These are phyloP conservation scores for Trypoxylus dichotomus DNA, from an alignment of 1,140 invertebrate species.

Conservation along the genomic window DNA sequence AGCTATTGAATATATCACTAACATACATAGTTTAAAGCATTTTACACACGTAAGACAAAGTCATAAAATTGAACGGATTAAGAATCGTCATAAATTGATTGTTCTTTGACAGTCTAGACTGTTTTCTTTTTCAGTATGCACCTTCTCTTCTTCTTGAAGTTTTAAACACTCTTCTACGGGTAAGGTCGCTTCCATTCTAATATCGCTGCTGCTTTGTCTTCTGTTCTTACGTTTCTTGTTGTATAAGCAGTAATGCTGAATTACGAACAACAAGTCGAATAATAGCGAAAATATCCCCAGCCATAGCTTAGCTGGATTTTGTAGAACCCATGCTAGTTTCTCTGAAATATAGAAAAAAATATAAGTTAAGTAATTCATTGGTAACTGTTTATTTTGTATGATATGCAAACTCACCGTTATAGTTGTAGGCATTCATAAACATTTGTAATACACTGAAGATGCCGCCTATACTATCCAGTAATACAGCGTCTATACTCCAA, in stretches of 20 bases:
- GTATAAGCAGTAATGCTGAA: slow-evolving; percentile 27
- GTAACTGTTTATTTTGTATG: no score
- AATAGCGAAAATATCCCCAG: slow-evolving; percentile 14
- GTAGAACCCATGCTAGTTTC: background rate
- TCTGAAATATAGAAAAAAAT: slow-evolving; percentile 5
- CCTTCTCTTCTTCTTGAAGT: no score
- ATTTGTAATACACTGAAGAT: slow-evolving; percentile 28
- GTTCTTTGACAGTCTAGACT: no score
- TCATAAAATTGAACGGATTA: no score
- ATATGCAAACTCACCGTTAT: slow-evolving; percentile 26
- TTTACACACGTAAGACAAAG: no score
- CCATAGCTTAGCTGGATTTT: slow-evolving; percentile 29
- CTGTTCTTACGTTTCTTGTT: background rate
- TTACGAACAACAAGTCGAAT: slow-evolving; percentile 25
- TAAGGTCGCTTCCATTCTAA: background rate
- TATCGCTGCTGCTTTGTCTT: background rate
- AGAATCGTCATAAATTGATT: no score
- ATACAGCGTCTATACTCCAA: slow-evolving; percentile 27
- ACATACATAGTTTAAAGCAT: no score
- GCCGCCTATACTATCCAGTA: slow-evolving; percentile 24
- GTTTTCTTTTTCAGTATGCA: no score
- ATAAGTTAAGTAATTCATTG: background rate
- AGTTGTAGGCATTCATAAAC: slow-evolving; percentile 30
- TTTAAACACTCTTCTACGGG: background rate
- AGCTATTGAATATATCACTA: no score